phyloP scores from a whole-genome alignment of 2,113 vertebrate genomes.

The Damaliscus lunatus region DNA sequence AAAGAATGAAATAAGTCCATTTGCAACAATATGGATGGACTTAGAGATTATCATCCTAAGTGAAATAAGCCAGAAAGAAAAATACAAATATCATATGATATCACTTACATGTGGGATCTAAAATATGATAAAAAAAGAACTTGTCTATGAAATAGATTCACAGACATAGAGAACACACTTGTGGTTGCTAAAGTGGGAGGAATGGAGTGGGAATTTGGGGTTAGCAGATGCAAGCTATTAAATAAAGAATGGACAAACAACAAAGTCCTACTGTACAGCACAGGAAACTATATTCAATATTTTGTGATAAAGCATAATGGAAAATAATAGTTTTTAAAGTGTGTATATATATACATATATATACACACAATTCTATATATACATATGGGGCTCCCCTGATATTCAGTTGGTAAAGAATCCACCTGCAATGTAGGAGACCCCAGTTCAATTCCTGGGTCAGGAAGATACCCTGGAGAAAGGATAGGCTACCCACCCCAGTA shows the following conservation, averaged over 20 bases:
- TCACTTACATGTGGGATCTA: neutral
- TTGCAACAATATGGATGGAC: neutral
- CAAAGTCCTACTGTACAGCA: neutral
- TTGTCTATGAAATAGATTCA: neutral
- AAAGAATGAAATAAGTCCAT: neutral
- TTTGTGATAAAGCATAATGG: neutral
- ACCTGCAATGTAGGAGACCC: neutral
- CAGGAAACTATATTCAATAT: neutral
- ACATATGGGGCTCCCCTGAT: neutral
- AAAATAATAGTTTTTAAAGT: neutral
- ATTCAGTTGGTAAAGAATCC: neutral
- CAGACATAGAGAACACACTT: neutral
- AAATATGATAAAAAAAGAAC: neutral
- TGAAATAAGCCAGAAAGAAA: neutral
- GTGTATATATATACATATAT: neutral
- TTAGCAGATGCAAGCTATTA: neutral
- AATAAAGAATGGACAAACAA: neutral
- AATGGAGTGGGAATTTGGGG: neutral
- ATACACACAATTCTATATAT: neutral
- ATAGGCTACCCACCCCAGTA: neutral
- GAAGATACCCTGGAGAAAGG: neutral
- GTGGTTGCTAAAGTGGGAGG: neutral
- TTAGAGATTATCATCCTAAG: neutral
- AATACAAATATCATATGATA: neutral
- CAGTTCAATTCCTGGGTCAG: rapidly evolving